phyloP scores from a whole-genome alignment of 2,113 vertebrate genomes.

The Vidua chalybeata region DNA sequence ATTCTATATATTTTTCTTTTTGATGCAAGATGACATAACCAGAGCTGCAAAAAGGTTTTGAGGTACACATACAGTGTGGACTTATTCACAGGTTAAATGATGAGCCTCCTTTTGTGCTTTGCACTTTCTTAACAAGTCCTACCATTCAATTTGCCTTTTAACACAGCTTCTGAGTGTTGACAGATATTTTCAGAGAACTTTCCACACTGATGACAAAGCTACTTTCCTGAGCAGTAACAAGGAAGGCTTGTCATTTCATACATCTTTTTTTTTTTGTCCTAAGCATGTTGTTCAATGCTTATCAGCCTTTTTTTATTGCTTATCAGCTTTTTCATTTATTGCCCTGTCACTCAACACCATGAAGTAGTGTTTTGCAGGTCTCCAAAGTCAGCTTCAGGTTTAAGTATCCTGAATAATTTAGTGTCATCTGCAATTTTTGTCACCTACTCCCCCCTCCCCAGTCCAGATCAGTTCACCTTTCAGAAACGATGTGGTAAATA shows the following conservation, averaged over 20 bases:
- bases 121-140: not conserved
- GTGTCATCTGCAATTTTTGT: not conserved
- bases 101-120: not conserved
- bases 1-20: not conserved
- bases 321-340: not conserved
- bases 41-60: not conserved
- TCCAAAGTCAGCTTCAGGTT: not conserved
- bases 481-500: not conserved
- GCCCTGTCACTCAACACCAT: not conserved
- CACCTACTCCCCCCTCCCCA: not conserved
- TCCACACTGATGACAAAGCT: not conserved
- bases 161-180: not conserved
- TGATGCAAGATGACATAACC: not conserved
- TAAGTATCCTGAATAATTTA: not conserved
- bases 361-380: not conserved
- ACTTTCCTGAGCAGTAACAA: not conserved
- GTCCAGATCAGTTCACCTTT: not conserved
- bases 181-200: not conserved
- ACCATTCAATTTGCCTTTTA: not conserved
- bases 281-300: not conserved
- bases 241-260: not conserved
- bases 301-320: not conserved
- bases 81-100: not conserved
- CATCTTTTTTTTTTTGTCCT: not conserved
- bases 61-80: fast-evolving